Evolutionary conservation across 1,140 invertebrate species (phyloP), one percentile per base, ranked within the genome.

Genomic region (Drosophila kikkawai): DNA sequence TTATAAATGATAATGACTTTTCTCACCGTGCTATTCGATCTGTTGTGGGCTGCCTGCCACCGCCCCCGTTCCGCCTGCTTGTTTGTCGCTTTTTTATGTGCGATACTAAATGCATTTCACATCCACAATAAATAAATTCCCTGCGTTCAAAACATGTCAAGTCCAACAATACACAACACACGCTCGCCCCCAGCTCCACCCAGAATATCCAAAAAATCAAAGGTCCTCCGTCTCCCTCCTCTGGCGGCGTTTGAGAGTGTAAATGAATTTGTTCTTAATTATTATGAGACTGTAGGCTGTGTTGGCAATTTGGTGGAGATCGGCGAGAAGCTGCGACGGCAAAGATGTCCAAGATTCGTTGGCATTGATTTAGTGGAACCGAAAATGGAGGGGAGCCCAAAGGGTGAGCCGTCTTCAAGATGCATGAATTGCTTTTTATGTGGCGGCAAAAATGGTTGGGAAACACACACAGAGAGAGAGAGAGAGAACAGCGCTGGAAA

Each of bases 221-320:
- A 39, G 36, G 48, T 42, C 67, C 39, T 71, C 19, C 63, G 17
- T 71, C n/a, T 63, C n/a, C 39, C 51, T 37, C 59, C 50, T 32
- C 60, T 7, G 50, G 39, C 70, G 48, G 29, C 75, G 56, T 85
- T 79, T 79, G 68, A 90, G 90, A 85, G 85, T 90, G 85, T 90
- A 91, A 90, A 90, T 90, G 85, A 90, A 90, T 90, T 90, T 90
- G 85, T 90, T 90, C 85, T 90, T 90, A 90, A 90, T 90, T 90
- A 90, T 90, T 73, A 82, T 80, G 79, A 61, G 56, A 78, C 61
- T 17, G 26, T 17, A 7, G 50, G 6, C 50, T 51, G 50, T 39
- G 71, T 63, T 87, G 79, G 80, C 83, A 82, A 83, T 82, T 84
- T 60, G 78, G 58, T 67, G 53, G 37, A 53, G 55, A 51, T 59